Conservation (phyloP, 2,797 vertebrate species). For the Hydrolagus colliei region DNA sequence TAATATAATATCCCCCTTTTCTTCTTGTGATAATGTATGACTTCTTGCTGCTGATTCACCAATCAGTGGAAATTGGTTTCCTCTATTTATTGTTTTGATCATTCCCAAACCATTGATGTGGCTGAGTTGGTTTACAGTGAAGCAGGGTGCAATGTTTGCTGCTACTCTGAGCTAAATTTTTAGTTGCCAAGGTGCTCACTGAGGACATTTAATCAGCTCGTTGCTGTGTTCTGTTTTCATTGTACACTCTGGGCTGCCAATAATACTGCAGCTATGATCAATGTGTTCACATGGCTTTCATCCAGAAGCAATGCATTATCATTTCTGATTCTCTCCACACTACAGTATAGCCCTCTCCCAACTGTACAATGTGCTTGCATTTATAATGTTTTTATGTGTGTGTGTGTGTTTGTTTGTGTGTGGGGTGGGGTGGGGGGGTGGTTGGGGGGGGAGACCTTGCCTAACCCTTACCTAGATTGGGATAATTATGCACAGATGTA, state of each 20-base stretch:
- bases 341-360: constrained; percentile 17
- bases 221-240: constrained; percentile 17
- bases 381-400: constrained; percentile 40
- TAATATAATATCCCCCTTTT: too few relatives aligned
- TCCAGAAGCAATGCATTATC: constrained; percentile 25
- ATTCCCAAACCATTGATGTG: too few relatives aligned
- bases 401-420: too few relatives aligned
- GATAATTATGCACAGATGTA: constrained; percentile 46
- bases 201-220: not conserved
- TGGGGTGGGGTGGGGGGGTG: too few relatives aligned
- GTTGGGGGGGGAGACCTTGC: constrained; percentile 43
- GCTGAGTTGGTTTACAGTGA: not conserved
- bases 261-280: constrained; percentile 19
- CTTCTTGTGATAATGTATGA: too few relatives aligned
- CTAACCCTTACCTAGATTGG: constrained; percentile 45
- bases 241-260: not conserved
- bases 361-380: constrained; percentile 41
- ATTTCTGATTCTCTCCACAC: constrained; percentile 10
- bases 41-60: too few relatives aligned
- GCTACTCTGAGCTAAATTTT: not conserved
- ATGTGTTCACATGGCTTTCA: constrained; percentile 27
- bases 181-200: constrained; percentile 5
- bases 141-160: not conserved
- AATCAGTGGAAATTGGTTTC: too few relatives aligned
- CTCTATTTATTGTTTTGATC: too few relatives aligned